Evolutionary conservation across 2,113 vertebrate species (phyloP), one percentile per base, ranked within the genome.

Genomic region (Potamarius usumacintae): DNA sequence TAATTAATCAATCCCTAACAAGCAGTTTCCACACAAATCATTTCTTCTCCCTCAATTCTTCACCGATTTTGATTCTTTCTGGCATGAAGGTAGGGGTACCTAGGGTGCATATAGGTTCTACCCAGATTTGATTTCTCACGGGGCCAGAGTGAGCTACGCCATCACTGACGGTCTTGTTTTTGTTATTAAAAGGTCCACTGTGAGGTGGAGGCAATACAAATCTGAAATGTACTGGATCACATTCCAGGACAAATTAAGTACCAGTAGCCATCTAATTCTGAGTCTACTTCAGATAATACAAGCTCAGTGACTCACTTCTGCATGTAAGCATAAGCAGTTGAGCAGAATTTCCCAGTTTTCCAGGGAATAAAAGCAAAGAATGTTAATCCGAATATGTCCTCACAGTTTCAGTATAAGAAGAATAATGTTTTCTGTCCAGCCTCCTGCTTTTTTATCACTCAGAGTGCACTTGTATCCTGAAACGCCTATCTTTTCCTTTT

Each of bases 401-500:
- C 89, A 85, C 79, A 83, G 67, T 60, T 89, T 60, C 91, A 89
- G 90, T 92, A 92, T 90, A 90, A 93, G 84, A 91, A 92, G 90
- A 81, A 91, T 74, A 93, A 92, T 93, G 92, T 93, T 94, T 92
- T 84, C 90, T 92, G 91, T 91, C 90, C 90, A 27, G 20, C 71
- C 85, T 74, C 62, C 82, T 85, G 91, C 65, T 48, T 34, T 90
- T 90, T 91, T 80, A 80, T 90, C 69, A 89, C 89, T 86, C 53
- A 22, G 67, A 78, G 17, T 60, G 86, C 94, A 94, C 93, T 94
- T 94, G 94, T 90, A 92, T 94, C 92, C 93, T 94, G 93, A 87
- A 34, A 7, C 3, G 15, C 5, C 7, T 50, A 15, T 79, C 18
- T 86, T 42, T 72, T 62, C 80, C 11, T 60, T 76, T 71, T 62